These are phyloP conservation scores for Genyomyrus donnyi DNA, from an alignment of 2,113 vertebrate species.

Conservation along the genomic window DNA sequence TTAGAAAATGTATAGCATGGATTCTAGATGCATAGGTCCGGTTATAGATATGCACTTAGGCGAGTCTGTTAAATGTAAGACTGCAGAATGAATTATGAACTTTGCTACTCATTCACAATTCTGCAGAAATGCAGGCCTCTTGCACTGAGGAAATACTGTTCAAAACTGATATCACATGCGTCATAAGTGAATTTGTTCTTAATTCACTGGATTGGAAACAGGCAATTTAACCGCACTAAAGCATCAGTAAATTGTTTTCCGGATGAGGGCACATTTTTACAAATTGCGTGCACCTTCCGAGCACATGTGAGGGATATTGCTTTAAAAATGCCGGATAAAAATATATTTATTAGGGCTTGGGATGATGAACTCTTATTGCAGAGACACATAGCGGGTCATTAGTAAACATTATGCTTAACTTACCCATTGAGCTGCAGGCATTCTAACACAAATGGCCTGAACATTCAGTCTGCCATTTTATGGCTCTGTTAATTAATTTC, in stretches of 20 bases:
- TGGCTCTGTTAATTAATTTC: constrained; percentile 35
- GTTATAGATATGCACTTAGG: not conserved
- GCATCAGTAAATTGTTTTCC: constrained; percentile 16
- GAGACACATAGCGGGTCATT: constrained; percentile 23
- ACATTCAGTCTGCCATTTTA: constrained; percentile 38
- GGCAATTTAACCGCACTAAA: constrained; percentile 22
- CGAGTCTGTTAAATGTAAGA: not conserved
- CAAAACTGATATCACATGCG: constrained; percentile 1
- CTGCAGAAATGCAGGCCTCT: not conserved
- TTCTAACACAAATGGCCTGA: constrained; percentile 2
- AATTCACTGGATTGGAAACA: constrained; percentile 17
- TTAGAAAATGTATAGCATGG: not conserved
- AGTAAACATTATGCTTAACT: constrained; percentile 28
- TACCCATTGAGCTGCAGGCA: constrained; percentile 24
- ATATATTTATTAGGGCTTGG: not conserved
- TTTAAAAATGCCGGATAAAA: not conserved
- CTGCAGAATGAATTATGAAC: constrained; percentile 3
- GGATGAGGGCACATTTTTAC: constrained; percentile 1
- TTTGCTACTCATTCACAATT: not conserved
- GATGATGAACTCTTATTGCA: not conserved
- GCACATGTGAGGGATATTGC: not conserved
- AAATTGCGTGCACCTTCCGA: not conserved
- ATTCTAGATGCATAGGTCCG: not conserved
- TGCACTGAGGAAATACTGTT: not conserved
- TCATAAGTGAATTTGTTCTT: not conserved